Conservation (phyloP, 2,888 invertebrate species). For the Dynastes grantii region DNA sequence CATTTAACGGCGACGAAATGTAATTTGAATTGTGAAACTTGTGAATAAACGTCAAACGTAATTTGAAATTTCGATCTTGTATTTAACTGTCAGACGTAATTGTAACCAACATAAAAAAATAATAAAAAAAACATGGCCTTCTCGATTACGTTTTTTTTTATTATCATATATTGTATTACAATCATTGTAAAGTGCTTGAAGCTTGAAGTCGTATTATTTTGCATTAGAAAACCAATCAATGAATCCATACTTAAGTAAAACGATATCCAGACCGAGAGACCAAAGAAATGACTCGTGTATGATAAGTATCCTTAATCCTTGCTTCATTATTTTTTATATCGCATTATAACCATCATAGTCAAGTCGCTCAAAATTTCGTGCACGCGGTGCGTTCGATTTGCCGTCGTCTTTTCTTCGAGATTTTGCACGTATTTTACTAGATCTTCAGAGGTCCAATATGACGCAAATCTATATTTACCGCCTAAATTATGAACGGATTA, state of each 20-base stretch:
- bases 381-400: neutral
- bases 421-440: neutral
- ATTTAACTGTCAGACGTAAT: too few species aligned
- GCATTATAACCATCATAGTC: neutral
- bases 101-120: too few species aligned
- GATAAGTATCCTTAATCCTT: neutral
- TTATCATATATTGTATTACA: too few species aligned
- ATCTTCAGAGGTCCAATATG: neutral
- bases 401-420: neutral
- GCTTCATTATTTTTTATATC: neutral
- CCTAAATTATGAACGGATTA: constrained; percentile 17
- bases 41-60: too few species aligned
- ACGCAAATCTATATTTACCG: constrained; percentile 14
- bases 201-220: neutral
- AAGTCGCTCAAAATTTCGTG: neutral
- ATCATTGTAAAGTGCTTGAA: too few species aligned
- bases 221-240: neutral
- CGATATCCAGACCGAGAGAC: neutral
- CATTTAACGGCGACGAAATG: too few species aligned
- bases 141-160: too few species aligned
- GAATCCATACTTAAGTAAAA: neutral
- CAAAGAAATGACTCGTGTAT: neutral
- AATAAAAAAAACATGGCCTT: too few species aligned
- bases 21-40: too few species aligned
- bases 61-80: too few species aligned